Evolutionary conservation across 2,113 vertebrate genomes (phyloP), one percentile per base, ranked within the genome.

Genomic region (Onychostoma macrolepis): DNA sequence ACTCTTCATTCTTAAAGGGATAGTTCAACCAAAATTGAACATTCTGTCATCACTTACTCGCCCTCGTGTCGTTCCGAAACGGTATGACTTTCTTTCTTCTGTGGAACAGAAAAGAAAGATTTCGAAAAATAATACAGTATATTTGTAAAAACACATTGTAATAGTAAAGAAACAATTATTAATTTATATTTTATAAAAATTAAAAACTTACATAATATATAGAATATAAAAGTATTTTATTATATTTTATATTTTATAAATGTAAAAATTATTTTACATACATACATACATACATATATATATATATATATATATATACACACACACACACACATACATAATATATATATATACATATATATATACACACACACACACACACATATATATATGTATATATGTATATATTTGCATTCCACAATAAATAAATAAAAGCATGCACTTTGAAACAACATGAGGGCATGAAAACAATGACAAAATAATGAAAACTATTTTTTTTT

Each of bases 31-130:
- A 30, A 53, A 78, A 53, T 19, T 3, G 15, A 53, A 12, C 6
- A 26, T 15, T 76, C n/a, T 45, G n/a, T 48, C n/a, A 48, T 45
- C 0, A 6, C 41, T 75, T 78, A 78, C 45, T 53, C 1, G 10
- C n/a, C 17, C 76, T 78, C 2, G 2, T 53, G 45, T 53, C 15
- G 3, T 86, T 95, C 93, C 95, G 94, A 93, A 95, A 94, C 94
- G 86, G 88, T 92, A 92, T 91, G 86, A 85, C 88, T 87, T 85
- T 87, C 19, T 43, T 83, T 87, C 30, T 41, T 91, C 89, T 72
- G 84, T 77, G 24, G 24, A 48, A 19, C 24, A 28, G 50, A 50
- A 77, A 30, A 2, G 15, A 77, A 19, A 17, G 26, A 48, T 48
- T 9, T 48, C 0, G 0, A 41, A 72, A 38, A 41, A 12, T 17